Base-by-base conservation (phyloP, 2,113 vertebrate genomes). In the Neodontobutis hainanensis region DNA sequence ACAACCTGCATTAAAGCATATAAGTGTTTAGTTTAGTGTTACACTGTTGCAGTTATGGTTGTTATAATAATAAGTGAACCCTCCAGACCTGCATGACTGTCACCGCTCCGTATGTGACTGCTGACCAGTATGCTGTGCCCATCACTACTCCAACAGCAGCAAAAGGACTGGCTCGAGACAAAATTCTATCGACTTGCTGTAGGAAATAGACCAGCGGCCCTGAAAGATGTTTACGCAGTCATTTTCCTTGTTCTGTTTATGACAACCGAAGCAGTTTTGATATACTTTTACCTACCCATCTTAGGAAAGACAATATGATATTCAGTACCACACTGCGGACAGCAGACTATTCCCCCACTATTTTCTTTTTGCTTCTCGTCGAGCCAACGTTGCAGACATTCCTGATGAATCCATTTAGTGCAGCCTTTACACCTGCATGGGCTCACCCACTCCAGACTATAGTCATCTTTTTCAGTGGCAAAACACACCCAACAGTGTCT, bases 401-500 rank as follows among this genome's bases (percentile, higher is more conserved):
- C 58, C 86, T 93, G 92, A 69, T 94, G 93, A 83, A 94, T 93
- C 93, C 93, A 94, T 63, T 94, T 94, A 0, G 92, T 94, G 70
- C 91, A 92, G 44, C 93, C 92, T 72, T 89, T 91, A 81, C 93
- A 94, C 12, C 92, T 80, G 80, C 93, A 94, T 4, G 92, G 93
- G 16, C 92, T 92, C 46, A 94, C 90, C 92, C 93, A 94, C 74
- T 94, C 91, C 0, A 91, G 90, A 0, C 62, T 59, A 0, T 58
- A 85, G 82, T 94, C 93, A 5, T 94, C 93, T 1, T 70, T 65
- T 77, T 94, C 93, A 0, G 89, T 93, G 56, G 91, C 89, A 57
- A 94, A 94, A 62, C 93, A 94, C 71, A 94, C 90, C 93, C 93
- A 94, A 64, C 93, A 94, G 69, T 92, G 92, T 79, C 93, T 87